Conservation (phyloP, 2,797 vertebrate species). For the Eurystomus glaucurus region DNA sequence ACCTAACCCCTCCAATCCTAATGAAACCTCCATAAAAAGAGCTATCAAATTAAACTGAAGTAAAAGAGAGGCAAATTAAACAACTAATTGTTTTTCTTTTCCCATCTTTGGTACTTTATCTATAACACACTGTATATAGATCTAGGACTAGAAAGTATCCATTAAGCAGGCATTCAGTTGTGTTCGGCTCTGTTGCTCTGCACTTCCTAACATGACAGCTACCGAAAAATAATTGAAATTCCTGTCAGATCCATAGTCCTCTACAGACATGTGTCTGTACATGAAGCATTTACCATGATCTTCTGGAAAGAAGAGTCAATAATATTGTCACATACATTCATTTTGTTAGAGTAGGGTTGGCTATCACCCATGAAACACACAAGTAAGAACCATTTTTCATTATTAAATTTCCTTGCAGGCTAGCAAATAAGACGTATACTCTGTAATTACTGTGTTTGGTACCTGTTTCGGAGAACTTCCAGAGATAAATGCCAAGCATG, state of each 20-base stretch:
- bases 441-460: not conserved
- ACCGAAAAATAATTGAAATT: not conserved
- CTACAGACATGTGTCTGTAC: not conserved
- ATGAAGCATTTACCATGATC: not conserved
- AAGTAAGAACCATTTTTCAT: slow-evolving; percentile 4
- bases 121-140: not conserved
- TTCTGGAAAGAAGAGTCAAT: slow-evolving; percentile 22
- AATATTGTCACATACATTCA: not conserved
- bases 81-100: not conserved
- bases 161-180: not conserved
- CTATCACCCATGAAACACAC: not conserved
- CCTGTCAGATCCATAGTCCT: not conserved
- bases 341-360: not conserved
- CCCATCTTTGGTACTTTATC: not conserved
- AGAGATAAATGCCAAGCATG: not conserved
- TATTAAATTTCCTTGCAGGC: not conserved
- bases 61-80: not conserved
- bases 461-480: not conserved
- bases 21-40: not conserved
- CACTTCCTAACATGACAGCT: not conserved
- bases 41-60: not conserved
- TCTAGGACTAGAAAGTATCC: not conserved
- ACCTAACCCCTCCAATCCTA: not conserved
- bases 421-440: not conserved
- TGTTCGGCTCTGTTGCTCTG: not conserved